phyloP scores from a whole-genome alignment of 2,113 vertebrate genomes.

The Parus major region DNA sequence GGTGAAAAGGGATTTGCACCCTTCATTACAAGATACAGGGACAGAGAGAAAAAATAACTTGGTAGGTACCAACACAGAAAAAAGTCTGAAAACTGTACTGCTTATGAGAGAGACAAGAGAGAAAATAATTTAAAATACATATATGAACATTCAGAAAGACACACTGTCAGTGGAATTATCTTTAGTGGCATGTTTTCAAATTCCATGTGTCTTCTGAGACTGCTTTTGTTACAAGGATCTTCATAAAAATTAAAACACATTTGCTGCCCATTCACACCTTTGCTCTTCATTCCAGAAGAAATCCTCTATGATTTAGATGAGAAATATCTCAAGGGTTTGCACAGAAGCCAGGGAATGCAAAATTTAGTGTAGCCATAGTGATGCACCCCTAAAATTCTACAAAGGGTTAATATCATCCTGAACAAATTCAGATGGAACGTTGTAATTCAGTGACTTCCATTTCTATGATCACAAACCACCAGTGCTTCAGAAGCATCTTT shows the following conservation, averaged over 20 bases:
- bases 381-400: not conserved
- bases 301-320: not conserved
- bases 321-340: not conserved
- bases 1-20: not conserved
- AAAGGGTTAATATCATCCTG: not conserved
- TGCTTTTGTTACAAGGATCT: not conserved
- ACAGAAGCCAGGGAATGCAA: not conserved
- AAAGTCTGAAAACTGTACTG: not conserved
- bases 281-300: not conserved
- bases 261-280: not conserved
- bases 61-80: not conserved
- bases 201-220: not conserved
- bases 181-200: not conserved
- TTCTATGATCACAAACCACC: not conserved
- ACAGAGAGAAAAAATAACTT: not conserved
- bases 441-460: not conserved
- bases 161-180: not conserved
- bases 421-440: not conserved
- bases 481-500: not conserved
- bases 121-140: not conserved
- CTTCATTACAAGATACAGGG: not conserved
- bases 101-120: not conserved
- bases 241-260: not conserved
- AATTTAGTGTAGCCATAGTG: not conserved
- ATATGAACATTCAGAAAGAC: not conserved